Conservation (phyloP, 2,797 vertebrate species). For the Austrolebias charrua region DNA sequence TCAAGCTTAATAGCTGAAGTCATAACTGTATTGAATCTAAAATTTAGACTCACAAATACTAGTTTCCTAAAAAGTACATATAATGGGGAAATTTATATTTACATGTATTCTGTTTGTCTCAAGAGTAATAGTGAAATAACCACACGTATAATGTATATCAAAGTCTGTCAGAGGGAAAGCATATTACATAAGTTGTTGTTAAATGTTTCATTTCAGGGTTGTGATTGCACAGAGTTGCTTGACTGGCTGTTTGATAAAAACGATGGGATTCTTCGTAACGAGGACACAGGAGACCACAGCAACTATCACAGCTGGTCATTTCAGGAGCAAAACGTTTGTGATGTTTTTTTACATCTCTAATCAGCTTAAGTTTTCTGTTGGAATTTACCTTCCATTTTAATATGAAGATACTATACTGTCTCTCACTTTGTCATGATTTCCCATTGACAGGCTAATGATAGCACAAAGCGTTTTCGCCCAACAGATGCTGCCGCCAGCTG, state of each 20-base stretch:
- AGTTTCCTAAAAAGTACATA: background rate
- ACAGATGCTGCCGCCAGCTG: slow-evolving; percentile 64
- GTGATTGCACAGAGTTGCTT: slow-evolving; percentile 85
- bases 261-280: slow-evolving; percentile 84
- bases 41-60: background rate
- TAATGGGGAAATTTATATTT: background rate
- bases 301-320: slow-evolving; percentile 71
- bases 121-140: too few relatives aligned
- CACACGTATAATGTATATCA: too few relatives aligned
- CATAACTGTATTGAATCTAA: background rate
- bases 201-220: slow-evolving; percentile 63
- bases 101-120: background rate
- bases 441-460: slow-evolving; percentile 29
- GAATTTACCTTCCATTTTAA: background rate
- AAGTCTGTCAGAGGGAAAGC: background rate
- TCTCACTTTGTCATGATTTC: background rate
- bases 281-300: slow-evolving; percentile 72
- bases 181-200: background rate
- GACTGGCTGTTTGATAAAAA: slow-evolving; percentile 93
- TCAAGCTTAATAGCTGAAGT: slow-evolving; percentile 19
- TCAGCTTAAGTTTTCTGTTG: slow-evolving; percentile 6
- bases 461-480: slow-evolving; percentile 16
- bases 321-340: slow-evolving; percentile 77
- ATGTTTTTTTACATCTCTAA: slow-evolving; percentile 15
- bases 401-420: background rate